Evolutionary conservation across 1,140 invertebrate species (phyloP).

Genomic region (Lordiphosa collinella): DNA sequence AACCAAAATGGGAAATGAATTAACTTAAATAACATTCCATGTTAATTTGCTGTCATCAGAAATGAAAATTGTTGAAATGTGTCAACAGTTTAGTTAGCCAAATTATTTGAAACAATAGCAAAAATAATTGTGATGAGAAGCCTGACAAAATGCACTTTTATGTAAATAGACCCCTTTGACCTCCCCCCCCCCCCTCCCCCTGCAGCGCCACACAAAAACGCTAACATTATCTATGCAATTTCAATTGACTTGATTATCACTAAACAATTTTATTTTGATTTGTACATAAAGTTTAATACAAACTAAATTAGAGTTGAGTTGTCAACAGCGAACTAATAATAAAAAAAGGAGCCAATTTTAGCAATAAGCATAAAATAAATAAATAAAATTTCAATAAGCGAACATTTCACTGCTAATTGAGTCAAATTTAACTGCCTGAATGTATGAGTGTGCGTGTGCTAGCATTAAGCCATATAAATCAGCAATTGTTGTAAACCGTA

Average conservation of each 20-base stretch:
- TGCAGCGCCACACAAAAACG: constrained; percentile 30
- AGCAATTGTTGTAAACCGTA: constrained; percentile 73
- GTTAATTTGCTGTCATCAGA: constrained; percentile 39
- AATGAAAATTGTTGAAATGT: constrained; percentile 14
- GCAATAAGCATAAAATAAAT: constrained; percentile 37
- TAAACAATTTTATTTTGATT: constrained; percentile 20
- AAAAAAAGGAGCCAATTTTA: constrained; percentile 63
- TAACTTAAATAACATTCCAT: constrained; percentile 54
- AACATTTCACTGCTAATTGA: constrained; percentile 59
- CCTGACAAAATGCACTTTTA: constrained; percentile 37
- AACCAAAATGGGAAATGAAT: constrained; percentile 3
- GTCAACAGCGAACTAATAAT: constrained; percentile 18
- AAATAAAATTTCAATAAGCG: constrained; percentile 38
- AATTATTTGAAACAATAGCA: constrained; percentile 56
- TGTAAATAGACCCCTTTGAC: constrained; percentile 35
- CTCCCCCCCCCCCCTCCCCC: not conserved
- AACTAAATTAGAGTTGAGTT: constrained; percentile 63
- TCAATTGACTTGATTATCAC: constrained; percentile 28
- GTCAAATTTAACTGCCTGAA: constrained; percentile 18
- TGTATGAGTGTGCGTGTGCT: constrained; percentile 1
- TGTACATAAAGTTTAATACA: constrained; percentile 40
- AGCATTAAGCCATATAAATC: constrained; percentile 41
- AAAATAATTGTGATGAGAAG: constrained; percentile 57
- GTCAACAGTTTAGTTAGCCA: constrained; percentile 64
- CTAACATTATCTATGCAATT: constrained; percentile 11